Conservation (phyloP, 2,797 vertebrate species). For the Semotilus atromaculatus region DNA sequence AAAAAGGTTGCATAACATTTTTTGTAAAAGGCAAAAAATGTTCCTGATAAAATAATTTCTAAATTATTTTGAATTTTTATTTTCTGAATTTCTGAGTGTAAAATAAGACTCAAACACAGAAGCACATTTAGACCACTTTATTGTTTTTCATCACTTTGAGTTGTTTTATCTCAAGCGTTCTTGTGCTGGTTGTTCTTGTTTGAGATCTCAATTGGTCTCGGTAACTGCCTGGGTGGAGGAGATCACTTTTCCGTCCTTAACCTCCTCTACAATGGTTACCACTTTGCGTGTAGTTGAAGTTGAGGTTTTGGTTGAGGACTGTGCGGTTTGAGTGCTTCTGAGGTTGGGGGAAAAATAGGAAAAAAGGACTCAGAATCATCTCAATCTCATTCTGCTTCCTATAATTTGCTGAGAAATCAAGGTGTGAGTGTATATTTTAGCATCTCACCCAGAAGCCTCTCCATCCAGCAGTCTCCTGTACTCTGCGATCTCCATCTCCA, state of each 20-base stretch:
- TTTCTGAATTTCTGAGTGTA: background rate
- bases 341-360: too few relatives aligned
- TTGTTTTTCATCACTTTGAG: background rate
- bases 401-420: background rate
- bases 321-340: background rate
- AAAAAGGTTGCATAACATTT: background rate
- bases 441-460: slow-evolving; percentile 69
- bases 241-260: slow-evolving; percentile 81
- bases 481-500: slow-evolving; percentile 78
- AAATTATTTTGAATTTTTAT: too few relatives aligned
- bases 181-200: slow-evolving; percentile 4
- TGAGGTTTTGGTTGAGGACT: background rate
- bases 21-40: background rate
- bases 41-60: too few relatives aligned
- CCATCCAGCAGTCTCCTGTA: slow-evolving; percentile 78
- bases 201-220: background rate
- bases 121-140: slow-evolving; percentile 36
- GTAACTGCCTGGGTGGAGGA: slow-evolving; percentile 41
- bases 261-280: slow-evolving; percentile 82
- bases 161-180: slow-evolving; percentile 7
- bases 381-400: background rate
- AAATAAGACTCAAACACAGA: slow-evolving; percentile 7
- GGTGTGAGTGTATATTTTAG: background rate
- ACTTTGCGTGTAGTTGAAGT: slow-evolving; percentile 71
- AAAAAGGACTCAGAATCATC: background rate